Evolutionary conservation across 2,113 vertebrate genomes (phyloP).

Genomic region (Campylomormyrus tamandua): DNA sequence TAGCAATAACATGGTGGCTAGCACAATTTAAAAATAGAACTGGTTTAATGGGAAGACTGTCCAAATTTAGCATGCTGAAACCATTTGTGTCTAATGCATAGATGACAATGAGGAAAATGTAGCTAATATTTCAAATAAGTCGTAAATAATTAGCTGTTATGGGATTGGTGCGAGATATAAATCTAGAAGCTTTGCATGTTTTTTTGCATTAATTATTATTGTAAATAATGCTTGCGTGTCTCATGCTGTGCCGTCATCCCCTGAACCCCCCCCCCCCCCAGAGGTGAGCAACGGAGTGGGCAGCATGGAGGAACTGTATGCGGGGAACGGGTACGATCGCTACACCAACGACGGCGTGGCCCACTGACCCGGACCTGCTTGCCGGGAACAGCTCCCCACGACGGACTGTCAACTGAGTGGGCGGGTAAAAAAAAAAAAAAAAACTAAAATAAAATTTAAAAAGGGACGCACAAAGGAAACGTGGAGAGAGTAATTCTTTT

Average conservation of each 20-base stretch:
- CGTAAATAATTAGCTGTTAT: background rate
- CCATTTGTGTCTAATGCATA: background rate
- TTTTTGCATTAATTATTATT: background rate
- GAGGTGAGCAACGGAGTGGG: conserved; percentile 81
- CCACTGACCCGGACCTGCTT: conserved; percentile 40
- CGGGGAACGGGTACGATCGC: conserved; percentile 68
- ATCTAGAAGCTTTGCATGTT: background rate
- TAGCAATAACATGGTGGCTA: background rate
- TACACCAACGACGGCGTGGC: conserved; percentile 64
- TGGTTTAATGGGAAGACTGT: background rate
- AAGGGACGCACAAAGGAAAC: background rate
- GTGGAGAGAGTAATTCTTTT: background rate
- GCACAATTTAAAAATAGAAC: background rate
- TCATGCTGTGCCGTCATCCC: background rate
- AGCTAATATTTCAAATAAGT: background rate
- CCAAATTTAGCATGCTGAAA: background rate
- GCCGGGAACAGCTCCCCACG: background rate
- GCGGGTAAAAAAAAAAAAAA: background rate
- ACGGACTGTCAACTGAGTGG: background rate
- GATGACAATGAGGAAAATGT: background rate
- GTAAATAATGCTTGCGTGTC: background rate
- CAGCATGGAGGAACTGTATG: conserved; percentile 69
- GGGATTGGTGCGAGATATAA: background rate
- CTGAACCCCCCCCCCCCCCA: conserved; percentile 46
- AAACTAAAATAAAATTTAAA: background rate